A percentile compares a stretch with the other conserved stretches of the same genome.
Conservation (phyloP, 2,888 invertebrate species). For the Pardosa pseudoannulata region DNA sequence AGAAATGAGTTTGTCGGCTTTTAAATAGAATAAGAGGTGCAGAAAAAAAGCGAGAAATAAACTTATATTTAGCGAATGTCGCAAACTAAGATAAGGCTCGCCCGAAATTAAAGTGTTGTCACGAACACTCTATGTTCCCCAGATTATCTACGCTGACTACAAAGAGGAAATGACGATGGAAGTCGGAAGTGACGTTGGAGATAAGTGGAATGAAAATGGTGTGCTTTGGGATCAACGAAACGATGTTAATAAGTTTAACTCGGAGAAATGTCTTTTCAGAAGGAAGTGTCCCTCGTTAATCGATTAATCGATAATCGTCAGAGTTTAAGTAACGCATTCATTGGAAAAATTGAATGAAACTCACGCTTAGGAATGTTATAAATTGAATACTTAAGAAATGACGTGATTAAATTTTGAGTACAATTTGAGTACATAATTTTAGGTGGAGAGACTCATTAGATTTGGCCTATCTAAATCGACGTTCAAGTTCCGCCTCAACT, state of each 20-base stretch:
- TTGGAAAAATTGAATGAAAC: background rate
- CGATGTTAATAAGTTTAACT: conserved; percentile 14
- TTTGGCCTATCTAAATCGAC: too few relatives aligned
- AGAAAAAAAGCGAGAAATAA: background rate
- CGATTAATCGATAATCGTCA: background rate
- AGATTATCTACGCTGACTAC: conserved; percentile 4
- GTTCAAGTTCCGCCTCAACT: too few relatives aligned
- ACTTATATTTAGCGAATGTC: background rate
- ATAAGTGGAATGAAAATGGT: conserved; percentile 13
- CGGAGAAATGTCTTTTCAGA: conserved; percentile 1
- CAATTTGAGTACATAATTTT: background rate
- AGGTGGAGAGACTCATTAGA: too few relatives aligned
- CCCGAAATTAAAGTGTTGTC: conserved; percentile 3
- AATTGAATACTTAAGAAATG: conserved; percentile 7
- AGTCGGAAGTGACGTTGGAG: conserved; percentile 2
- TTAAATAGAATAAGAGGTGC: too few relatives aligned
- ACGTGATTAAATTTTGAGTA: background rate
- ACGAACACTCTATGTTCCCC: background rate
- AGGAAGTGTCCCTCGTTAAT: conserved; percentile 2
- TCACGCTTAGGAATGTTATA: conserved; percentile 3
- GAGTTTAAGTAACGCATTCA: background rate
- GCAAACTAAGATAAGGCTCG: background rate
- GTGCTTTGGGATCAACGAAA: conserved; percentile 5
- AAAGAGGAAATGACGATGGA: conserved; percentile 17
- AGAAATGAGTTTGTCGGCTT: too few relatives aligned